Evolutionary conservation across 53 echinoderm and acorn worm species (phyloP).

Genomic region (Actinopyga echinites): DNA sequence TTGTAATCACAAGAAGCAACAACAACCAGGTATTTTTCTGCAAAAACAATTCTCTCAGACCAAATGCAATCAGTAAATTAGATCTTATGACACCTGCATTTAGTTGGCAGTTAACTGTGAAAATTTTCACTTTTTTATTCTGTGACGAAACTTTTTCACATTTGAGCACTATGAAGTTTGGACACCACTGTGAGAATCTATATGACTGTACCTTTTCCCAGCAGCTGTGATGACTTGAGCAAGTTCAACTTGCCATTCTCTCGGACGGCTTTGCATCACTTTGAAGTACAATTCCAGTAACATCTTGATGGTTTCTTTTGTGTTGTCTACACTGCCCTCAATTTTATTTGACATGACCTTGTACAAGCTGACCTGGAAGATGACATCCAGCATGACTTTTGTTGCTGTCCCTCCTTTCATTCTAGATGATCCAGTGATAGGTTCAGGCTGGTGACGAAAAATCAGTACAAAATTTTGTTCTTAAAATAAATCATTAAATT

Average conservation of each 20-base stretch:
- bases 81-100: too few species aligned
- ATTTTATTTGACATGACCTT: not conserved
- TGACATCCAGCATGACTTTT: conserved; percentile 72
- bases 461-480: not conserved
- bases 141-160: too few species aligned
- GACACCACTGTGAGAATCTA: too few species aligned
- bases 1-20: too few species aligned
- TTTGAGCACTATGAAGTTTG: too few species aligned
- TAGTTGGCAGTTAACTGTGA: too few species aligned
- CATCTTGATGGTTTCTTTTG: not conserved
- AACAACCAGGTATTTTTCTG: too few species aligned
- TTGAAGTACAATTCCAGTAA: conserved; percentile 56
- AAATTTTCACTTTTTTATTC: too few species aligned
- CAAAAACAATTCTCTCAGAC: too few species aligned
- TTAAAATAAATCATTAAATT: not conserved
- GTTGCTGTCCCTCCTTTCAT: conserved; percentile 91
- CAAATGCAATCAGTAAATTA: too few species aligned
- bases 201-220: conserved; percentile 11
- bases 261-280: conserved; percentile 5
- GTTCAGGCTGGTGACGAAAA: conserved; percentile 69
- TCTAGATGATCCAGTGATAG: conserved; percentile 94
- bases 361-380: conserved; percentile 28
- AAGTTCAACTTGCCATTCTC: not conserved
- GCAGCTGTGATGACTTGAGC: conserved; percentile 3
- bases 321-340: not conserved